Base-by-base conservation (phyloP, 2,113 vertebrate species). In the Neodon shergylaensis region DNA sequence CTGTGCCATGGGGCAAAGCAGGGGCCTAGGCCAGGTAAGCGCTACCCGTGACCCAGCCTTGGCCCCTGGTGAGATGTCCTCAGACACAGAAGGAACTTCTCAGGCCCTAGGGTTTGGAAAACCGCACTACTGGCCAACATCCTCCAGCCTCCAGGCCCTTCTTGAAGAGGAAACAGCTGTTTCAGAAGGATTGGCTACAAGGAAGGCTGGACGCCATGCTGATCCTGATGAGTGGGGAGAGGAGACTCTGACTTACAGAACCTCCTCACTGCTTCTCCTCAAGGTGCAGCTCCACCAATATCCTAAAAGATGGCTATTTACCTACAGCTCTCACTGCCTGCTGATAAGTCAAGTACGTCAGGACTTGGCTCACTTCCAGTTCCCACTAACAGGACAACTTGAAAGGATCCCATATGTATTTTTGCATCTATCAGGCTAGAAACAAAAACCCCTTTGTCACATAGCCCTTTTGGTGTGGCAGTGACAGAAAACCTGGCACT, bases 261-360 rank as follows among this genome's bases (percentile, higher is more conserved):
- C 9, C 49, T 21, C 26, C 0, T 5, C 49, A 31, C 26, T 19
- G 13, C 33, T 81, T 33, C 85, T 52, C 10, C 1, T 13, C 61
- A 73, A n/a, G 78, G 19, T 24, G 12, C 13, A 19, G 36, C 0
- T 6, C 42, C 52, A 42, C 73, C 52, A 12, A 7, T 6, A 54
- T 21, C 47, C 47, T 8, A 2, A 3, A 2, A 26, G 22, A 6
- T 24, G 1, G 0, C 39, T 3, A 0, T 28, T 65, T 85, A 68
- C 44, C 52, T 16, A 22, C 2, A 2, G 52, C 47, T 92, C 28
- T 79, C 7, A 2, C 52, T 28, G 0, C 44, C 21, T 16, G 76
- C 54, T 22, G 17, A 88, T 16, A 52, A 89, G 47, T 7, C 9
- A 2, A 4, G 26, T 7, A n/a, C n/a, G 21, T 74, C 14, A 17